Base-by-base conservation (phyloP, 2,797 vertebrate genomes). In the Dendrocincla fuliginosa region DNA sequence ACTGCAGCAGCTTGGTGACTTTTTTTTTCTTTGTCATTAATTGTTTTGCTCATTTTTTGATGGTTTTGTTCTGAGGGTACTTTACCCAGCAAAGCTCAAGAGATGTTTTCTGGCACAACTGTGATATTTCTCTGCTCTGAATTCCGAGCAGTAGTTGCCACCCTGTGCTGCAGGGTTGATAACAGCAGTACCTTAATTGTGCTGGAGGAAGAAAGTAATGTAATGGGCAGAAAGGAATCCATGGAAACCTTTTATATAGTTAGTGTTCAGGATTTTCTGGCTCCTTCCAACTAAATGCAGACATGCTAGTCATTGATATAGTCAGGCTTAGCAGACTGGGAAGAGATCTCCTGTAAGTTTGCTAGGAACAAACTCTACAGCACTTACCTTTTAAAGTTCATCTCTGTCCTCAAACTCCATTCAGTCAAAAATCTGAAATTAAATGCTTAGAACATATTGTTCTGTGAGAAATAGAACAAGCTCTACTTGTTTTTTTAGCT, bases 301-400 rank as follows among this genome's bases (percentile, higher is more conserved):
- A 10, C 23, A 11, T 0, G 0, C 59, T n/a, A 82, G 39, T 73
- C 25, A 3, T 18, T 53, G 53, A 60, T 13, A 22, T 0, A 41
- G 52, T 23, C 30, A 55, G 5, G 55, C 22, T 46, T n/a, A 32
- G 41, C 52, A 84, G 65, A n/a, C 57, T 84, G 61, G 55, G 46
- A 80, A 64, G 55, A 82, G 25, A 35, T 37, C 8, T 83, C 44
- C 69, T 81, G 4, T 37, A 78, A 53, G 49, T 28, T 55, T 50
- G 39, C 25, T 71, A 61, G 76, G 50, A 90, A 42, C 22, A 63
- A 61, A 33, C 41, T 41, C 47, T 39, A 13, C 49, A 42, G 39
- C 44, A 28, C 41, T 85, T 52, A 57, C 11, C 42, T 85, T 71
- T 56, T 30, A 19, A 39, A 87, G 55, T 83, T 77, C 70, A 87